These are phyloP conservation scores for Cephalopachus bancanus DNA, from an alignment of 2,797 vertebrate species.

Conservation along the genomic window DNA sequence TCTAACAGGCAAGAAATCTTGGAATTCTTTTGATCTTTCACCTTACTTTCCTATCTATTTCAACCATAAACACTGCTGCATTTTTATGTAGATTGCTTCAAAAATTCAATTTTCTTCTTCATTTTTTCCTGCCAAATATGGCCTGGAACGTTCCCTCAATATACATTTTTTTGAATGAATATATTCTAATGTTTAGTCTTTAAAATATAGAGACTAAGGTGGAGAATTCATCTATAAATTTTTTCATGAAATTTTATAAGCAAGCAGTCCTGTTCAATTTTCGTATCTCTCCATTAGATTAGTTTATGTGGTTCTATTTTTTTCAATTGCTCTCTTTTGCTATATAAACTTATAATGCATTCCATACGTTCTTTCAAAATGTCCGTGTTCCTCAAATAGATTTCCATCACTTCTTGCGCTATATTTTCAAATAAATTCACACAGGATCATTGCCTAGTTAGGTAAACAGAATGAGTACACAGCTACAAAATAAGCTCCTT, in stretches of 20 bases:
- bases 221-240: neutral
- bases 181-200: neutral
- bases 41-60: conserved; percentile 2
- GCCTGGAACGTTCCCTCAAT: neutral
- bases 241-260: neutral
- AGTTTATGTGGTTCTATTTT: neutral
- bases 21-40: conserved; percentile 33
- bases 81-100: neutral
- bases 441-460: neutral
- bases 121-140: neutral
- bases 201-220: neutral
- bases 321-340: neutral
- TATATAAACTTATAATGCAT: neutral
- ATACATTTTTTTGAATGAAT: neutral
- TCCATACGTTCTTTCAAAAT: neutral
- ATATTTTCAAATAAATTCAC: neutral
- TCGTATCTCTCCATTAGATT: neutral
- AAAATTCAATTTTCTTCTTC: neutral
- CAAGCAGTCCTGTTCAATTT: neutral
- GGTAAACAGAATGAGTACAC: neutral
- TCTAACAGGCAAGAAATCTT: conserved; percentile 23
- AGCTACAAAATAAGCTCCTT: neutral
- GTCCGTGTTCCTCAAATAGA: neutral
- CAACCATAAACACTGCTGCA: neutral
- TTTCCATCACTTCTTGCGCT: neutral